phyloP scores from a whole-genome alignment of 2,797 vertebrate species.

The Gambusia yucatana region DNA sequence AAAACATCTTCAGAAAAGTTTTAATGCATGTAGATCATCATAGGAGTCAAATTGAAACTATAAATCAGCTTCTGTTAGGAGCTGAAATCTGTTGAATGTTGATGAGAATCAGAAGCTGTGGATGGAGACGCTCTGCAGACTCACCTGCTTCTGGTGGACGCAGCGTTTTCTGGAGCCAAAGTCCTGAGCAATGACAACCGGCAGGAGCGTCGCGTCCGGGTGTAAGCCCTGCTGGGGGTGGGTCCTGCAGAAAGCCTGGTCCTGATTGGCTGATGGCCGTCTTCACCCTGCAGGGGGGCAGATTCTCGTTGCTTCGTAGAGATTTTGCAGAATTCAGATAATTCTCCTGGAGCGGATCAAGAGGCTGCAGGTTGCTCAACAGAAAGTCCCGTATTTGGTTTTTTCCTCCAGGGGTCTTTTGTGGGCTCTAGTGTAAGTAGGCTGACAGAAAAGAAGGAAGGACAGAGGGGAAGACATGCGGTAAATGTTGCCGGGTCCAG shows the following conservation, averaged over 20 bases:
- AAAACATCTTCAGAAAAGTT: background rate
- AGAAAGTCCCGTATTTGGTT: background rate
- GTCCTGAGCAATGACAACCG: slow-evolving; percentile 45
- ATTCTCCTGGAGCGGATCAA: slow-evolving; percentile 60
- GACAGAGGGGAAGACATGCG: no score
- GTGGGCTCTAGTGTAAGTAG: no score
- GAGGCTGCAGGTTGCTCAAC: slow-evolving; percentile 21
- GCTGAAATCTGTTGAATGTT: no score
- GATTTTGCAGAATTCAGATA: slow-evolving; percentile 30
- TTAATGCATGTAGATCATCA: background rate
- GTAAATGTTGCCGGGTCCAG: no score
- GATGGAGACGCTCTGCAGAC: slow-evolving; percentile 36
- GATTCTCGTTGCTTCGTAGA: background rate
- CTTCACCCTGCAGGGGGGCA: background rate
- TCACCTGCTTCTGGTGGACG: slow-evolving; percentile 55
- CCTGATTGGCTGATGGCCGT: slow-evolving; percentile 37
- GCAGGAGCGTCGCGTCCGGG: background rate
- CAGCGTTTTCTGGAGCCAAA: slow-evolving; percentile 56
- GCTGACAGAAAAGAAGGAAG: no score
- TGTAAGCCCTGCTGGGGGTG: slow-evolving; percentile 43
- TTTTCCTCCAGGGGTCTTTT: no score
- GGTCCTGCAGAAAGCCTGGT: slow-evolving; percentile 56
- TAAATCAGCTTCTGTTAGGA: background rate
- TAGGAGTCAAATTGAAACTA: background rate
- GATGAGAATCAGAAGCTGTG: no score